Conservation (phyloP, 2,113 vertebrate species). For the Ptilorrhoa leucosticta region DNA sequence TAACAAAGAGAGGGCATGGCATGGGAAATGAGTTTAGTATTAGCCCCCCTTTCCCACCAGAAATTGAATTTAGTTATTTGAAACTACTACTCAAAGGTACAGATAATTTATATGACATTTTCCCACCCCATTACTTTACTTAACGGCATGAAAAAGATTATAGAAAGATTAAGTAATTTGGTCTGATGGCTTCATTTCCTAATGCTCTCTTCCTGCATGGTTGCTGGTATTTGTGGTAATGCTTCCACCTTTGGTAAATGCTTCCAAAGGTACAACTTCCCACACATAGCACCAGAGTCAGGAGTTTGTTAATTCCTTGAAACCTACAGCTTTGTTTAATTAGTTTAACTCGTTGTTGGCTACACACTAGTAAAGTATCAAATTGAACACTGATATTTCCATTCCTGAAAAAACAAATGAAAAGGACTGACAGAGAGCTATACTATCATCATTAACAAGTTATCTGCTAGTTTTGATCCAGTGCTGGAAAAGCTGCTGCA, state of each 20-base stretch:
- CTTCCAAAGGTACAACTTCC: background rate
- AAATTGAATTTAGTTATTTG: background rate
- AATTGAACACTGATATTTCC: background rate
- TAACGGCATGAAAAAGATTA: background rate
- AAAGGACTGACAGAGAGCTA: background rate
- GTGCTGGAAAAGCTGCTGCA: background rate
- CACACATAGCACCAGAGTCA: background rate
- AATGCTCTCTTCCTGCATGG: background rate
- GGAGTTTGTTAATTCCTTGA: background rate
- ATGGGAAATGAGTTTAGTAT: background rate
- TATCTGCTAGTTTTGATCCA: background rate
- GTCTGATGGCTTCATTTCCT: background rate
- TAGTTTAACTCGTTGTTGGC: slow-evolving; percentile 10
- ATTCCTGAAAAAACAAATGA: background rate
- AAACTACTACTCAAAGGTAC: background rate
- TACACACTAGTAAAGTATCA: background rate
- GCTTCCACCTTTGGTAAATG: slow-evolving; percentile 17
- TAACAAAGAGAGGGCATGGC: background rate
- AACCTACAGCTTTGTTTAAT: background rate
- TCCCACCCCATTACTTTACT: background rate
- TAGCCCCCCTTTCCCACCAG: background rate
- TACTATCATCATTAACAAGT: background rate
- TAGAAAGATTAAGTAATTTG: background rate
- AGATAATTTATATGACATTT: background rate
- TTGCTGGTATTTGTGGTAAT: slow-evolving; percentile 5